Conservation (phyloP, 2,113 vertebrate species). For the Symphodus melops region DNA sequence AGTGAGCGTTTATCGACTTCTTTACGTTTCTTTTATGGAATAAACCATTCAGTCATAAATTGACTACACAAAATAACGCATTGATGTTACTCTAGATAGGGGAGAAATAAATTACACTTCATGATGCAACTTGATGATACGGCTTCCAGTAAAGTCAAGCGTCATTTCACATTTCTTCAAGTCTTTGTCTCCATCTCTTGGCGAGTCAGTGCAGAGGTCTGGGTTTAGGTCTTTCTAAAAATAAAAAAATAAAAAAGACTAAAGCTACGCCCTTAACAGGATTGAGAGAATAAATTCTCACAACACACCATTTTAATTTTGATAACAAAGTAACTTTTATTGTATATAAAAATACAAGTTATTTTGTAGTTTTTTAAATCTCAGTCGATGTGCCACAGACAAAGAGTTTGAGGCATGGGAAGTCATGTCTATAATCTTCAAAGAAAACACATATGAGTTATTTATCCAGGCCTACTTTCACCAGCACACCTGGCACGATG, state of each 20-base stretch:
- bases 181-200: conserved; percentile 66
- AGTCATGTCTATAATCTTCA: conserved; percentile 14
- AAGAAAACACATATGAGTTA: conserved; percentile 23
- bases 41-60: too few relatives aligned
- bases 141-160: neutral
- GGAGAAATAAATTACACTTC: neutral
- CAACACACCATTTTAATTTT: conserved; percentile 10
- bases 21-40: too few relatives aligned
- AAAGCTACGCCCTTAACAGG: neutral
- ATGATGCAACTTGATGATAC: neutral
- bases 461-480: neutral
- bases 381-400: conserved; percentile 29
- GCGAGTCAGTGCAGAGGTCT: neutral
- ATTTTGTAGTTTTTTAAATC: conserved; percentile 12
- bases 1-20: neutral
- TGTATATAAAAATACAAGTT: conserved; percentile 78
- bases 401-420: conserved; percentile 11
- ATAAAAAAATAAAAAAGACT: too few relatives aligned
- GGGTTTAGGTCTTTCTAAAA: too few relatives aligned
- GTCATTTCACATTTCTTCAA: neutral
- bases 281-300: neutral
- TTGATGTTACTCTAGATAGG: neutral
- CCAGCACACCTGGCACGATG: neutral
- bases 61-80: too few relatives aligned
- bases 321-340: conserved; percentile 78